A percentile compares a stretch with the other conserved stretches of the same genome.
Evolutionary conservation across 2,113 vertebrate species (phyloP).

Genomic region (Cephalopterus ornatus): DNA sequence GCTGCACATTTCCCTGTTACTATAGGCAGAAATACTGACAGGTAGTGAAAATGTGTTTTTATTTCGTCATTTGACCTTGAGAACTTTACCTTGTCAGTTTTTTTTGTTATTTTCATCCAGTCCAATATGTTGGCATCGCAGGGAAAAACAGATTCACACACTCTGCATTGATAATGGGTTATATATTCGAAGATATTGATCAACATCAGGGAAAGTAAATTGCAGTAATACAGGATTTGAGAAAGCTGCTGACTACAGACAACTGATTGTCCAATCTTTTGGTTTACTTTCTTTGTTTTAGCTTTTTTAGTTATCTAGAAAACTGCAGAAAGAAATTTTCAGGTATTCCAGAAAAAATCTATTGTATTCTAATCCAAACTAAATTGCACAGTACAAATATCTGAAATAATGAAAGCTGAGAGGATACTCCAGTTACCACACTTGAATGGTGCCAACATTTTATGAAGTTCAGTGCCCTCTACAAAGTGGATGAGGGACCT

Average conservation of each 20-base stretch:
- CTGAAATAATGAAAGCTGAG: not conserved
- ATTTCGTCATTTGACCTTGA: not conserved
- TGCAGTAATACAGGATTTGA: conserved; percentile 35
- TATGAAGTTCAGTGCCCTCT: not conserved
- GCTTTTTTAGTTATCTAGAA: not conserved
- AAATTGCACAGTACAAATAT: not conserved
- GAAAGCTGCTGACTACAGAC: conserved; percentile 45
- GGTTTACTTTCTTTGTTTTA: conserved; percentile 18
- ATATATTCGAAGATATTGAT: conserved; percentile 50
- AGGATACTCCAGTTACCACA: not conserved
- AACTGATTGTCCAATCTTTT: conserved; percentile 9
- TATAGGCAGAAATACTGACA: not conserved
- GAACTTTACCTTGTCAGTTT: not conserved
- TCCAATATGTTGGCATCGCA: conserved; percentile 16
- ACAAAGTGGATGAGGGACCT: not conserved
- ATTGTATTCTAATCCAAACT: not conserved
- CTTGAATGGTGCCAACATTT: not conserved
- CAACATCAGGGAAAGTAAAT: conserved; percentile 34
- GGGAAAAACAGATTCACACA: not conserved
- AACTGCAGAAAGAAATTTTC: not conserved
- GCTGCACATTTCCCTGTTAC: not conserved
- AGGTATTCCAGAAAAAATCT: not conserved
- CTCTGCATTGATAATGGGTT: conserved; percentile 36
- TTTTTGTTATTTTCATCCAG: conserved; percentile 23
- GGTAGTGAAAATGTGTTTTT: not conserved